Base-by-base conservation (phyloP, 2,797 vertebrate genomes). In the Aeoliscus strigatus region DNA sequence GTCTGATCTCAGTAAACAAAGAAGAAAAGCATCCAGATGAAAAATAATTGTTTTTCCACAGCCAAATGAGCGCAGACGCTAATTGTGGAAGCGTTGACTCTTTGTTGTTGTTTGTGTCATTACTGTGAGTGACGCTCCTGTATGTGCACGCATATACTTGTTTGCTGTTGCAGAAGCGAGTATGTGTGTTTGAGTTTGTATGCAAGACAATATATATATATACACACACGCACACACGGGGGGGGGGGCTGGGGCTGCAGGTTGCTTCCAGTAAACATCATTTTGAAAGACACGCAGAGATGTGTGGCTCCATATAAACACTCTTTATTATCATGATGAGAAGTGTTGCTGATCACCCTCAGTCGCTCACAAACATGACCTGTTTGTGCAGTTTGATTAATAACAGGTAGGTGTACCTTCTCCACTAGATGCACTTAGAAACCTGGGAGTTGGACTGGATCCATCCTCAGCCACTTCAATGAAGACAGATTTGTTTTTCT, bases 271-370 rank as follows among this genome's bases (percentile, higher is more conserved):
- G 77, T 81, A 80, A 80, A 80, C 83, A 83, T 82, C 75, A 70
- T 79, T 75, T 75, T 66, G 75, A 80, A 68, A 74, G 63, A 73
- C 65, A 79, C 12, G 47, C 27, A 8, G 60, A 51, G 75, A 66
- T 61, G 52, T 51, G 72, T 73, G 72, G 66, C 73, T 60, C 66
- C 62, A 42, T 65, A 64, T 80, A 83, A 83, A 82, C 75, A 60
- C 65, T 79, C 67, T 79, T 80, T 82, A 85, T 85, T 85, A 84
- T 82, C 75, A 70, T 77, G 67, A 84, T 83, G 73, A 85, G 56
- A 77, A 48, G 64, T 39, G 16, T 63, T 64, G 74, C 73, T n/a
- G n/a, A 70, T 74, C 73, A 77, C 78, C 70, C 61, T 67, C 52
- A 53, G 53, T 74, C 70, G 70, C 70, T 77, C 51, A 26, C 45